Conservation (phyloP, 2,113 vertebrate genomes). For the Ellobius talpinus region DNA sequence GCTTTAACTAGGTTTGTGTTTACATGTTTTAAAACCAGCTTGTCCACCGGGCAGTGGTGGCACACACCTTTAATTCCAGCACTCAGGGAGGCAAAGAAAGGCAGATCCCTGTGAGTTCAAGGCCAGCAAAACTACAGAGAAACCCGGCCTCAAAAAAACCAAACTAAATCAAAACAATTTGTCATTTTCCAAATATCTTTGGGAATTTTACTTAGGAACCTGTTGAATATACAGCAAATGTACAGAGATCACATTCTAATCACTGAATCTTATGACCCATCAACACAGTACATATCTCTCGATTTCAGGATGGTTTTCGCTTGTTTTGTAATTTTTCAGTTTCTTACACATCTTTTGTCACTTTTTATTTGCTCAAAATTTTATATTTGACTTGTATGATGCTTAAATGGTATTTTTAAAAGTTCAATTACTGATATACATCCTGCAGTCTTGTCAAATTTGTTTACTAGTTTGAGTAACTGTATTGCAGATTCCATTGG, state of each 20-base stretch:
- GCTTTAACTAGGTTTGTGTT: conserved; percentile 9
- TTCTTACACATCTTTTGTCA: not conserved
- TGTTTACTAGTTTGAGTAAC: not conserved
- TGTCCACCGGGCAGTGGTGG: not conserved
- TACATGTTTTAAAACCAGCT: conserved; percentile 33
- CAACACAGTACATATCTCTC: not conserved
- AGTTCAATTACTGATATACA: not conserved
- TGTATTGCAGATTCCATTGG: conserved; percentile 9
- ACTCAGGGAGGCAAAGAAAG: too few species aligned
- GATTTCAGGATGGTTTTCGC: not conserved
- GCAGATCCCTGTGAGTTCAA: too few species aligned
- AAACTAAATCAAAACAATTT: too few species aligned
- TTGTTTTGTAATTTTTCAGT: conserved; percentile 47
- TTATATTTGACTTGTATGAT: not conserved
- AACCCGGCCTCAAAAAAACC: too few species aligned
- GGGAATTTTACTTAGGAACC: conserved; percentile 38
- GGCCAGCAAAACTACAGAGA: too few species aligned
- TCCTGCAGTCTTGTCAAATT: not conserved
- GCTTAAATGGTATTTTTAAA: not conserved
- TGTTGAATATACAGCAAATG: conserved; percentile 1
- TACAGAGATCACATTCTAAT: not conserved
- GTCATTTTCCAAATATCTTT: not conserved
- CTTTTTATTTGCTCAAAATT: not conserved
- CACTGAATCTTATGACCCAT: not conserved
- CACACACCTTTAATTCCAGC: too few species aligned